Percentiles rank a stretch among this genome's conserved stretches.
phyloP scores from a whole-genome alignment of 2,888 invertebrate genomes.

The Eugnorisma glareosa region DNA sequence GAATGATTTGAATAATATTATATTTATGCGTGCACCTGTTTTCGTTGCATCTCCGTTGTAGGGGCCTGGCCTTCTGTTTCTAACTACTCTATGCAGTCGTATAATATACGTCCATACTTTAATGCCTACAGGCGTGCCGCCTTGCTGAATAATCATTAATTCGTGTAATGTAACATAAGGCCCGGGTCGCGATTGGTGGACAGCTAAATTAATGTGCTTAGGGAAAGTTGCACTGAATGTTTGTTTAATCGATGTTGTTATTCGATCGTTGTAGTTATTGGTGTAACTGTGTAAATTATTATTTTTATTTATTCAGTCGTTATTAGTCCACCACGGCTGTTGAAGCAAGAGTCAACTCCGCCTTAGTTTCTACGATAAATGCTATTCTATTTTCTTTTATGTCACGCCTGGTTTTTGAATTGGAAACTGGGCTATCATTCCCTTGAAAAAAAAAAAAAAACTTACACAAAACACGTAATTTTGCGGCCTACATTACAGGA shows the following conservation, averaged over 20 bases:
- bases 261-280: conserved; percentile 34
- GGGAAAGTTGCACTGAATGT: conserved; percentile 50
- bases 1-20: neutral
- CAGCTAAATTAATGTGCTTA: conserved; percentile 59
- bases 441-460: no score
- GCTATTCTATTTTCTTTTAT: neutral
- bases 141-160: conserved; percentile 68
- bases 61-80: neutral
- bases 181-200: conserved; percentile 38
- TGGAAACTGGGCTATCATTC: no score
- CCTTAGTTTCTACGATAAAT: neutral
- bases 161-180: conserved; percentile 53
- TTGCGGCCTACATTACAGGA: neutral
- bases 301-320: conserved; percentile 12
- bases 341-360: neutral
- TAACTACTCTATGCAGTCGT: conserved; percentile 46
- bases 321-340: neutral
- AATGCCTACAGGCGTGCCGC: conserved; percentile 54
- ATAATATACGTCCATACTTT: conserved; percentile 52
- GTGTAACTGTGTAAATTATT: conserved; percentile 27
- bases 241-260: conserved; percentile 34
- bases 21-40: neutral
- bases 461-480: neutral
- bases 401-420: neutral
- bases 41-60: neutral